These are phyloP conservation scores for Helarctos malayanus DNA, from an alignment of 2,797 vertebrate species.

Conservation along the genomic window DNA sequence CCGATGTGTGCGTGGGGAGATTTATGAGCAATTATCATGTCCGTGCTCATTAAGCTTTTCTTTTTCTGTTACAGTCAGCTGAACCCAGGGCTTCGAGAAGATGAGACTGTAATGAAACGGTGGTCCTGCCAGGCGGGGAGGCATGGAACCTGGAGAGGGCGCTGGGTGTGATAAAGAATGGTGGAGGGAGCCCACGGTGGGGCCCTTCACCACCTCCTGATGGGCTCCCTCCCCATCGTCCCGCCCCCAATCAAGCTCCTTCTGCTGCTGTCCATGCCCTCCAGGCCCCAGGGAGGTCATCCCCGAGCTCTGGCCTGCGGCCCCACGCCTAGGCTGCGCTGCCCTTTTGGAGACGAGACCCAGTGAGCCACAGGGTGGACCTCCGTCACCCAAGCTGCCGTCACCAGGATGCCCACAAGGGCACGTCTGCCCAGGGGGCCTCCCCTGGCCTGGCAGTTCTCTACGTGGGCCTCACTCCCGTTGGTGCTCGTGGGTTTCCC, in stretches of 20 bases:
- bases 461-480: no score
- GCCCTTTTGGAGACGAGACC: fast-evolving
- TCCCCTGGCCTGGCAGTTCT: neutral
- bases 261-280: neutral
- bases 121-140: no score
- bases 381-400: fast-evolving
- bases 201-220: fast-evolving
- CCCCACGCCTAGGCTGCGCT: no score
- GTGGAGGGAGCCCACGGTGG: neutral
- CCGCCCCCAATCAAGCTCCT: fast-evolving
- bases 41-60: neutral
- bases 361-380: neutral
- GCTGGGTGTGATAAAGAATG: neutral
- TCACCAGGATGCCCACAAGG: neutral
- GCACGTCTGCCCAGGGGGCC: neutral
- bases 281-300: neutral
- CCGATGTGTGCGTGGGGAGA: neutral
- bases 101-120: neutral
- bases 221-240: neutral
- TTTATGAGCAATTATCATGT: neutral
- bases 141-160: neutral
- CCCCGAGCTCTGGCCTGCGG: fast-evolving
- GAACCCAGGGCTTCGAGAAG: neutral
- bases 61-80: neutral
- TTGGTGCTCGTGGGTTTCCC: neutral